A percentile compares a stretch with the other conserved stretches of the same genome.
phyloP scores from a whole-genome alignment of 37 sponge, comb jelly and placozoan genomes.

The Ianthella basta region DNA sequence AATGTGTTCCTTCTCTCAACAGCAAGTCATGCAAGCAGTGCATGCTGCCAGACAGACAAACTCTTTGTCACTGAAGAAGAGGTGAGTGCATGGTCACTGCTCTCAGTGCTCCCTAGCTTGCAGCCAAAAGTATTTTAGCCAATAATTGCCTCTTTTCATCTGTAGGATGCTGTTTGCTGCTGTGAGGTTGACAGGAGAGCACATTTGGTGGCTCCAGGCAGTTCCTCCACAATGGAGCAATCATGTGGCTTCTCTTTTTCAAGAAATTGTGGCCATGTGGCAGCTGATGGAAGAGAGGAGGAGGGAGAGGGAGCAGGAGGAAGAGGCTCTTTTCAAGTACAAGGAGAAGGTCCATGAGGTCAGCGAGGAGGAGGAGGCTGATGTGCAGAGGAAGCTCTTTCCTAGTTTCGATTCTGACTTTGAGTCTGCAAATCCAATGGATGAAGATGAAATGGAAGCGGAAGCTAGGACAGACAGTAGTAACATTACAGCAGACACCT shows the following conservation, averaged over 20 bases:
- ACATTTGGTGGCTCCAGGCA: not conserved
- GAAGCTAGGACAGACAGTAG: not conserved
- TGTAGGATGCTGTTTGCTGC: constrained; percentile 29
- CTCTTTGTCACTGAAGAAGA: no score
- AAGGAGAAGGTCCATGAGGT: constrained; percentile 49
- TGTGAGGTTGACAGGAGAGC: not conserved
- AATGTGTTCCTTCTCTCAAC: no score
- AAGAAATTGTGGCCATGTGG: constrained; percentile 55
- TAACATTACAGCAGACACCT: no score
- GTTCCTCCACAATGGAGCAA: constrained; percentile 14
- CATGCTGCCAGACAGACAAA: no score
- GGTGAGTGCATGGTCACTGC: no score
- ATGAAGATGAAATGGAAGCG: not conserved
- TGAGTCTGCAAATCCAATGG: not conserved
- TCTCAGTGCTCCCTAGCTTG: no score
- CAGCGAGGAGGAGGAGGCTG: constrained; percentile 31
- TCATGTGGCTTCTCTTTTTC: constrained; percentile 15
- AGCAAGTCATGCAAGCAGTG: no score
- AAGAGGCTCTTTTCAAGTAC: constrained; percentile 70
- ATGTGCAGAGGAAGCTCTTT: constrained; percentile 46
- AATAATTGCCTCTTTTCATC: no score
- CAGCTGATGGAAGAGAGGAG: constrained; percentile 28
- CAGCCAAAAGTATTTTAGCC: no score
- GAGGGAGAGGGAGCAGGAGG: constrained; percentile 50
- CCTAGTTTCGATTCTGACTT: constrained; percentile 58